phyloP scores from a whole-genome alignment of 2,113 vertebrate species.

The Sciurus niger region DNA sequence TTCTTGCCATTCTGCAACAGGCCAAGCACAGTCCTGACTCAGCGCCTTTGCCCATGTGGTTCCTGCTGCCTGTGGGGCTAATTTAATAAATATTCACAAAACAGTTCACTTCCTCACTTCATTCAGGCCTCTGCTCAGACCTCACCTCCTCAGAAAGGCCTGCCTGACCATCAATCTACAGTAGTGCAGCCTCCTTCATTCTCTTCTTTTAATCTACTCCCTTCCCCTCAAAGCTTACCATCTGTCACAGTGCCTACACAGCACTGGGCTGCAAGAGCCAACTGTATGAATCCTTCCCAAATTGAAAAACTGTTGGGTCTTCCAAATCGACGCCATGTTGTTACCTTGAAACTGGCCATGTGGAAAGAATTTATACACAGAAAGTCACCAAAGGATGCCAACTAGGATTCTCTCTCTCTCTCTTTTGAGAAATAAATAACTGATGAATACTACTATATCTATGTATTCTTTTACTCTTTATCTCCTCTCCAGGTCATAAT shows the following conservation, averaged over 20 bases:
- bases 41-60: background rate
- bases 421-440: background rate
- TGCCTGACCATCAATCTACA: background rate
- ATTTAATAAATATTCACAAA: background rate
- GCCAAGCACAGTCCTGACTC: background rate
- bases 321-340: background rate
- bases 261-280: background rate
- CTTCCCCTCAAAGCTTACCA: background rate
- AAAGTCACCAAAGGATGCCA: background rate
- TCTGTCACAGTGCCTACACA: background rate
- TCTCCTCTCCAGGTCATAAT: background rate
- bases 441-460: background rate
- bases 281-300: background rate
- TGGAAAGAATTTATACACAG: background rate
- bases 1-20: background rate
- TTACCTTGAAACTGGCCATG: background rate
- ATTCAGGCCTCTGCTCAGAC: background rate
- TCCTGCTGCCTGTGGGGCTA: background rate
- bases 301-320: background rate
- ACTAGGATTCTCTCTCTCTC: background rate
- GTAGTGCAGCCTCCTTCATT: background rate
- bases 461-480: background rate
- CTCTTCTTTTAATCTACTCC: background rate
- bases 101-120: background rate
- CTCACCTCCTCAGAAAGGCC: background rate